Evolutionary conservation across 2,888 invertebrate genomes (phyloP), one percentile per base, ranked within the genome.

Genomic region (Melipona bicolor): DNA sequence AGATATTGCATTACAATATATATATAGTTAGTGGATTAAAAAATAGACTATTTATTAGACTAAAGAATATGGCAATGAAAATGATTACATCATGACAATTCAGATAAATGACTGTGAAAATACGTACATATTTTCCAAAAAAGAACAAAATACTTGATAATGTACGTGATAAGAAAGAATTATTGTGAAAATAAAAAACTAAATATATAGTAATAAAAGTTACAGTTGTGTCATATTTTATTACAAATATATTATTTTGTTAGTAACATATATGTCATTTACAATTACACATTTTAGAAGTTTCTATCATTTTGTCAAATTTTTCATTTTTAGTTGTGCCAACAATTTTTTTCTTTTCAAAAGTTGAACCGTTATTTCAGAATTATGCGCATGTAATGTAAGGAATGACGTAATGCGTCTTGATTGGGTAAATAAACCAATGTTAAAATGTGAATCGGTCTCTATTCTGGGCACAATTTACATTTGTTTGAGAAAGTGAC

Each of bases 391-490:
- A 65, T 64, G 62, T 54, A 43, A 49, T 49, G n/a, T 27, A 27
- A 65, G n/a, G 52, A 61, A 32, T 86, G 85, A 86, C 85, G 86
- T 78, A 86, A 79, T 78, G 32, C 21, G 15, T 68, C 69, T 61
- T 68, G 79, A 86, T 86, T 86, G 85, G 76, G 32, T 75, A 73
- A 80, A 80, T 81, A 77, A 68, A 24, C 64, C 62, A 68, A 59
- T 56, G 69, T 59, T 77, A 75, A 84, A 81, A 74, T 76, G 77
- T 77, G 77, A 77, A 79, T 76, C 64, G 73, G 78, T 52, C 71
- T 78, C 68, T 56, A 24, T 75, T 85, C 76, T 11, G 59, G 17
- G 36, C 73, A 77, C 81, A 86, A 84, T 86, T 84, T 79, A 79
- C 77, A 79, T 79, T 81, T 71, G 79, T 68, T 79, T 49, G 70